phyloP scores from a whole-genome alignment of 1,140 invertebrate genomes.

The Sitodiplosis mosellana region DNA sequence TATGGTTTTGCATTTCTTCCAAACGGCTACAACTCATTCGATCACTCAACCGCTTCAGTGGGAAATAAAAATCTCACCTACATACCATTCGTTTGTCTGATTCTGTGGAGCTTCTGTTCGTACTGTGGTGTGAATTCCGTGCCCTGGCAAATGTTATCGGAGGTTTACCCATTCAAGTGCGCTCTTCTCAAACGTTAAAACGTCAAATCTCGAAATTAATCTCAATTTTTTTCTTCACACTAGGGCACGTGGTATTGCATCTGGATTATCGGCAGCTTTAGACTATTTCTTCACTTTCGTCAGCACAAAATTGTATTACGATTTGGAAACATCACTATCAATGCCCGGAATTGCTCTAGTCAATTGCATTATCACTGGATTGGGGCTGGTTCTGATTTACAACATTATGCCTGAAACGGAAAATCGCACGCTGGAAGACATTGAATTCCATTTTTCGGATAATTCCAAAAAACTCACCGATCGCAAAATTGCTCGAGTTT shows the following conservation, averaged over 20 bases:
- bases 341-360: conserved; percentile 38
- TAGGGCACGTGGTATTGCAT: conserved; percentile 30
- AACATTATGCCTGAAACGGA: conserved; percentile 65
- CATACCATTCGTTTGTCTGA: too few species aligned
- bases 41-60: too few species aligned
- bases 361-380: conserved; percentile 34
- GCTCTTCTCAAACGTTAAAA: not conserved
- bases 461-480: conserved; percentile 6
- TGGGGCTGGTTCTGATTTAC: conserved; percentile 29
- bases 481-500: not conserved
- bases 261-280: conserved; percentile 32
- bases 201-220: too few species aligned
- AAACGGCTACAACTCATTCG: too few species aligned
- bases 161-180: conserved; percentile 23
- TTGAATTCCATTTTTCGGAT: conserved; percentile 38
- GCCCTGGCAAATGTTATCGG: conserved; percentile 34
- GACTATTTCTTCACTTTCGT: conserved; percentile 40
- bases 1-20: too few species aligned
- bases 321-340: conserved; percentile 28
- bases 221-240: too few species aligned
- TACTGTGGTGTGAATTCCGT: conserved; percentile 5
- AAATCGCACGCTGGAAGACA: conserved; percentile 53
- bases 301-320: conserved; percentile 38
- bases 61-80: too few species aligned
- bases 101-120: too few species aligned